Base-by-base conservation (phyloP, 2,113 vertebrate species). In the Mixornis gularis region DNA sequence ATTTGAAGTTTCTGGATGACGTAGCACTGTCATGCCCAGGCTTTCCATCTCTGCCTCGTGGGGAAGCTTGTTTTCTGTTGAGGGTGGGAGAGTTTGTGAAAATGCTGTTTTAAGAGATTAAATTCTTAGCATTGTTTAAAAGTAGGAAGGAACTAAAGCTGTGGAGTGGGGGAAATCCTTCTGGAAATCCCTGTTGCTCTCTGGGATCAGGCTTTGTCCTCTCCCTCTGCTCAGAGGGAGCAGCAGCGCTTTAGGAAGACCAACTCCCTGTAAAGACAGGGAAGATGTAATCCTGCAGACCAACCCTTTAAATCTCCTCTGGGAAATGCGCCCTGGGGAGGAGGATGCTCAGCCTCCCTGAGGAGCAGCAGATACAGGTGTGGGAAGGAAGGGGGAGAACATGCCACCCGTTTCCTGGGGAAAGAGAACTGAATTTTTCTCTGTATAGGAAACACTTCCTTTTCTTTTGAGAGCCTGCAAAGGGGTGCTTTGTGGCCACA, bases 101-200 rank as follows among this genome's bases (percentile, higher is more conserved):
- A 96, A 93, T 9, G 51, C 73, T 90, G 78, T 60, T 94, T 91
- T 72, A 88, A 89, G 80, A 91, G 89, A 92, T 95, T 87, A 89
- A 95, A 89, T 93, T 89, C 95, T 91, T 95, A 83, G 91, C 87
- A 91, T 94, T 96, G 92, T 95, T 96, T 87, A 65, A 89, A 94
- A 92, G 78, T 96, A 93, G 89, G 93, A 94, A 95, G 94, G 93
- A 95, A 92, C 95, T 95, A 72, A 89, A 92, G 65, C 83, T 85
- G 66, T 41, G 41, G 60, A 7, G 82, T 56, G 78, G 34, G 72
- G 84, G 73, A 63, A 91, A 70, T 95, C 91, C 86, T 95, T 95
- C 41, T 95, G 91, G 89, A 94, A 90, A 93, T 96, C 89, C 84
- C 40, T 87, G 26, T 92, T 79, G 62, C 53, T 92, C 58, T 34